Percentiles rank a stretch among this genome's conserved stretches.
phyloP scores from a whole-genome alignment of 2,888 invertebrate species.

The Drosophila histrio region DNA sequence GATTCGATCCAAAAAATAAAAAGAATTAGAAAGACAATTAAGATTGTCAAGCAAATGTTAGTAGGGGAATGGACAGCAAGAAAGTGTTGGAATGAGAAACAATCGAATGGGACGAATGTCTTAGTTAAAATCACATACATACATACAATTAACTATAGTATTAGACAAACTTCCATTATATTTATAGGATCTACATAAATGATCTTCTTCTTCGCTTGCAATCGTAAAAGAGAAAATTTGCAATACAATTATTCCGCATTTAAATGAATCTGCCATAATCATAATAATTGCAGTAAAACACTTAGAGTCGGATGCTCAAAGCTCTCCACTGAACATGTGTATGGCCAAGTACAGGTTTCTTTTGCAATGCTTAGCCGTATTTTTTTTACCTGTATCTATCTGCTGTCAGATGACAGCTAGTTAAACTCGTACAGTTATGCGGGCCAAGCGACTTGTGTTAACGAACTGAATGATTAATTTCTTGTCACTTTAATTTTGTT shows the following conservation, averaged over 20 bases:
- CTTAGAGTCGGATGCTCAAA: not conserved
- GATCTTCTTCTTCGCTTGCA: too few relatives aligned
- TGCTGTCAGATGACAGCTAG: slow-evolving; percentile 26
- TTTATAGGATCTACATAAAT: too few relatives aligned
- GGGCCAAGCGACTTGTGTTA: slow-evolving; percentile 37
- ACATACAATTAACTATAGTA: too few relatives aligned
- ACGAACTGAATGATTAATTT: slow-evolving; percentile 71
- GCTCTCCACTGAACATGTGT: not conserved
- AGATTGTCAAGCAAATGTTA: too few relatives aligned
- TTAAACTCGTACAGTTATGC: slow-evolving; percentile 34
- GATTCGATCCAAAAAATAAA: too few relatives aligned
- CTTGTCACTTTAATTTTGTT: slow-evolving; percentile 40
- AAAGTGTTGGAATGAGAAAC: too few relatives aligned
- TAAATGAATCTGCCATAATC: not conserved
- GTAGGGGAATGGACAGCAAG: not conserved
- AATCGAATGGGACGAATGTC: not conserved
- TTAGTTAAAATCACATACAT: not conserved
- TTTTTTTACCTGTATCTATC: slow-evolving; percentile 9
- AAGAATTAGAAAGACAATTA: too few relatives aligned
- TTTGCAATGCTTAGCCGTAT: not conserved
- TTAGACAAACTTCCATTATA: too few relatives aligned
- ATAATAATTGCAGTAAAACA: not conserved
- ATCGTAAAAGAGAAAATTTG: too few relatives aligned
- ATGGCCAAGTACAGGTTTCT: slow-evolving; percentile 10
- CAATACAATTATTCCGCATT: slow-evolving; percentile 7